Evolutionary conservation across 2,888 invertebrate species (phyloP).

Genomic region (Hesperia comma): DNA sequence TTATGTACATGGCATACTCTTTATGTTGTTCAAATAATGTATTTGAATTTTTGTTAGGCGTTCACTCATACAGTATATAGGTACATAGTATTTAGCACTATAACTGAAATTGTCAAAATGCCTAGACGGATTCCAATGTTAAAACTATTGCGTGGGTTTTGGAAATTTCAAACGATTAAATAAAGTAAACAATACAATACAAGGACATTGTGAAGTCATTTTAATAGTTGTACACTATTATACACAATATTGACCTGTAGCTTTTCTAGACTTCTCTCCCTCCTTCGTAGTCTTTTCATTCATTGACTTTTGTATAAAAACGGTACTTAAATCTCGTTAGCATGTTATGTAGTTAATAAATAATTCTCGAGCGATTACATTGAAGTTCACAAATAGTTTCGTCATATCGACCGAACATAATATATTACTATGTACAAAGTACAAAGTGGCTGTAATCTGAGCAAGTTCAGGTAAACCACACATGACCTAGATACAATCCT

Average conservation of each 20-base stretch:
- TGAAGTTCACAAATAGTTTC: neutral
- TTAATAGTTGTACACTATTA: neutral
- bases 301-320: too few species aligned
- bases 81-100: too few species aligned
- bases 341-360: neutral
- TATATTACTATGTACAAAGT: neutral
- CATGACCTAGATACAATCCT: neutral
- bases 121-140: too few species aligned
- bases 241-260: too few species aligned
- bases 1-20: too few species aligned
- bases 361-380: neutral
- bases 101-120: too few species aligned
- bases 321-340: too few species aligned
- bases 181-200: conserved; percentile 1
- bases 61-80: too few species aligned
- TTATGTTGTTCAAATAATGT: too few species aligned
- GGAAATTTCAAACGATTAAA: neutral
- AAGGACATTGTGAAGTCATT: neutral
- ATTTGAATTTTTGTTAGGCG: too few species aligned
- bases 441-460: neutral
- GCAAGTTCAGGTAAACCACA: neutral
- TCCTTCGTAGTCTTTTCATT: too few species aligned
- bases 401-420: neutral
- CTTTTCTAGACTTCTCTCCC: too few species aligned
- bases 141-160: neutral